Evolutionary conservation across 2,888 invertebrate species (phyloP).

Genomic region (Tipula confusa): DNA sequence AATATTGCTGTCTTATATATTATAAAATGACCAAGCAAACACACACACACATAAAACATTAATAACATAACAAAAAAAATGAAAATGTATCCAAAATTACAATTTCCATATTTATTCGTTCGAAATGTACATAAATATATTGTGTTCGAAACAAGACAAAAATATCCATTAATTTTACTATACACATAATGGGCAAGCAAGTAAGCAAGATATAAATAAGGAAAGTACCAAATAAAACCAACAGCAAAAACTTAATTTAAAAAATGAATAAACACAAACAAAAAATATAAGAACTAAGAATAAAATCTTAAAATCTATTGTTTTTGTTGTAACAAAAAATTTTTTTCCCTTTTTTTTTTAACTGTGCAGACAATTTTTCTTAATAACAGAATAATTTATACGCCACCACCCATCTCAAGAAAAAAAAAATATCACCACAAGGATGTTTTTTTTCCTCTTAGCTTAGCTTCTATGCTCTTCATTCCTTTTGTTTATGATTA

Average conservation of each 20-base stretch:
- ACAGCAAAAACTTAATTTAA: not conserved
- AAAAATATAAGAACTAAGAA: not conserved
- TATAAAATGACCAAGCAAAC: not conserved
- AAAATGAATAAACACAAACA: not conserved
- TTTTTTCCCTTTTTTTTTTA: not conserved
- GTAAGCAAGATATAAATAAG: not conserved
- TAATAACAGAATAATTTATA: constrained; percentile 20
- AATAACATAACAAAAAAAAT: not conserved
- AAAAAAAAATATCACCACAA: not conserved
- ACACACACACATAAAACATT: not conserved
- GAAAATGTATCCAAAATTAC: not conserved
- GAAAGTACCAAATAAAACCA: not conserved
- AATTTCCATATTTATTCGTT: not conserved
- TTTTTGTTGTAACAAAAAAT: not conserved
- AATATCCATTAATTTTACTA: constrained; percentile 25
- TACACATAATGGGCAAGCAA: not conserved
- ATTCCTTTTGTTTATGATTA: constrained; percentile 12
- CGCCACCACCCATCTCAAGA: constrained; percentile 4
- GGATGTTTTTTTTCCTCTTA: not conserved
- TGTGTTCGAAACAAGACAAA: not conserved
- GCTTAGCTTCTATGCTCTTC: not conserved
- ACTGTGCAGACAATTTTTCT: constrained; percentile 9
- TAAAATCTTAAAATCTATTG: constrained; percentile 3
- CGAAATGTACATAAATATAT: not conserved
- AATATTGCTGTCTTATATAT: not conserved